Evolutionary conservation across 2,888 invertebrate species (phyloP), one percentile per base, ranked within the genome.

Genomic region (Ctenicera cuprea): DNA sequence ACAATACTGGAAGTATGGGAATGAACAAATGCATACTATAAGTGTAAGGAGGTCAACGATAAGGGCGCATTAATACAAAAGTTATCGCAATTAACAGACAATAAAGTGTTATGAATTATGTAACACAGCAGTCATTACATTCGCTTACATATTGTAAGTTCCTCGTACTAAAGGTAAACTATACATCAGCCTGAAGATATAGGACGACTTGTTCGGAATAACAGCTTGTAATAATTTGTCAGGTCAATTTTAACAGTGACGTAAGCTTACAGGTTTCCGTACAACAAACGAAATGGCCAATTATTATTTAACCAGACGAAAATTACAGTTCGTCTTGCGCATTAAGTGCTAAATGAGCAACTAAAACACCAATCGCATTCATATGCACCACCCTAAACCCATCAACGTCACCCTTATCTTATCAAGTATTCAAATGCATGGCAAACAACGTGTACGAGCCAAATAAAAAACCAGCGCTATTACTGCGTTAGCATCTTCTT

Each of bases 391-490:
- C 66, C 71, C 73, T 63, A 63, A 74, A 71, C 54, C 37, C 74
- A 74, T 74, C 71, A 67, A 22, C 70, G 71, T 70, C 74, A 77
- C 78, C 78, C 80, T 80, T 80, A 79, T 80, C 80, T 80, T 80
- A 81, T 81, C 79, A 79, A 77, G 79, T 79, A 80, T 80, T 81
- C 81, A 80, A 81, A 81, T 81, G 75, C 75, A 71, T 74, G 76
- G 78, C 76, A 79, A 80, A 80, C 79, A 79, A 76, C 73, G 74
- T 70, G 66, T 68, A 74, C 69, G 71, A 63, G 67, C 65, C 74
- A 62, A 77, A 76, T 77, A 78, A 80, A 80, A 80, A 80, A 80
- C 79, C 78, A 79, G 71, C 71, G 78, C 79, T 78, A 80, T 80
- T 80, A 79, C 80, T 63, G 78, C 77, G 77, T 80, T 78, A 77